Base-by-base conservation (phyloP, 1,140 invertebrate genomes). In the Sminthurides bifidus region DNA sequence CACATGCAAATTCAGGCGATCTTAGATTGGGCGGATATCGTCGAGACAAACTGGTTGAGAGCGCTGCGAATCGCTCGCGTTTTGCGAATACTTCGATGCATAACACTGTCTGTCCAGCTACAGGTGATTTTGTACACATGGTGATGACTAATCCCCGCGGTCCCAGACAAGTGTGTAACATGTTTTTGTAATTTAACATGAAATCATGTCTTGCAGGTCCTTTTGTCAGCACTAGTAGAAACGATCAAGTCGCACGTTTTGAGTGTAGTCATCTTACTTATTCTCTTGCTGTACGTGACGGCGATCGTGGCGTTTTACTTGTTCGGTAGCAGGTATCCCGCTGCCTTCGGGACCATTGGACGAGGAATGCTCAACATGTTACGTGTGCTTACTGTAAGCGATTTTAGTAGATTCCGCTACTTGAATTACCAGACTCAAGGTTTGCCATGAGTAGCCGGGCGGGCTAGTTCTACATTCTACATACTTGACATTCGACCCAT, bases 171-270 rank as follows among this genome's bases (percentile, higher is more conserved):
- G 12, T 24, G 12, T 24, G 5, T 6, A 24, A 46, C n/a, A 15
- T 37, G 24, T 37, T 35, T 37, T 38, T 5, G 12, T 48, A 3
- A 21, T 37, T 38, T 35, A 35, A 35, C n/a, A n/a, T n/a, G n/a
- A n/a, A 35, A 35, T 35, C n/a, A 35, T 10, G 33, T 10, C 8
- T 35, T 45, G 6, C 15, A 61, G 60, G 58, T 63, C 1, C 43
- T 63, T 0, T 48, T 63, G 3, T 35, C 58, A 1, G 61, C 61
- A 1, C 33, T 63, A 31, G 54, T 57, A 4, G 54, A 63, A 38
- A 63, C 61, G 5, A 41, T 63, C 3, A 50, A 52, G 23, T 57
- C 51, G 0, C 58, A 63, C 31, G 58, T 63, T 2, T 48, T 63
- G 3, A 60, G 58, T 46, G 58, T 63, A 3, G 44, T 63, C 4